Evolutionary conservation across 2,888 invertebrate species (phyloP).

Genomic region (Pherbina coryleti): DNA sequence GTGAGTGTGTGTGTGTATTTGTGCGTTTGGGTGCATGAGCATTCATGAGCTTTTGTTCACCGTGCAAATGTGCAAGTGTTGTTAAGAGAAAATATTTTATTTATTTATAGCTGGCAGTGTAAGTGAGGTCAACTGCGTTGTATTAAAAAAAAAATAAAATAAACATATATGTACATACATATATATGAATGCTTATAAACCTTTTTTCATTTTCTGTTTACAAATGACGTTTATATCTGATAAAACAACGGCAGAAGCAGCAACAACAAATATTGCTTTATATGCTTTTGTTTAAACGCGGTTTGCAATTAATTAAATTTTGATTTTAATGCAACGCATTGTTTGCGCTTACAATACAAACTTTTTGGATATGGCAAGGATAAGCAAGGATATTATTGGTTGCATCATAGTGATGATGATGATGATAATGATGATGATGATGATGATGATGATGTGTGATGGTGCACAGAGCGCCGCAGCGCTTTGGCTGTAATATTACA

Average conservation of each 20-base stretch:
- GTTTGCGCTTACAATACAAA: background rate
- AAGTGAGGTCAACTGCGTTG: slow-evolving; percentile 2
- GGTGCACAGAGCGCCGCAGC: no score
- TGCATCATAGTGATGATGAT: background rate
- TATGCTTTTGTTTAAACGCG: background rate
- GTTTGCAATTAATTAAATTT: slow-evolving; percentile 20
- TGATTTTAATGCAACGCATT: slow-evolving; percentile 5
- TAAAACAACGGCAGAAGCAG: background rate
- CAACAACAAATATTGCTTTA: background rate
- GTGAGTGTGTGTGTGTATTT: no score
- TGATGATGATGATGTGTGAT: background rate
- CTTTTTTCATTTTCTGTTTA: background rate
- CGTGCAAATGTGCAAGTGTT: background rate
- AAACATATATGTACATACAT: no score
- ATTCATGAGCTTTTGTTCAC: background rate
- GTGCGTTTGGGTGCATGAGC: background rate
- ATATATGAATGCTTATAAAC: background rate
- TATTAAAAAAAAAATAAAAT: no score
- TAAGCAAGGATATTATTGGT: background rate
- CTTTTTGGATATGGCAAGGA: background rate
- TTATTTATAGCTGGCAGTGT: background rate
- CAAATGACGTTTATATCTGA: background rate
- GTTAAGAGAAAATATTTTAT: background rate
- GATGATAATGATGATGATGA: background rate
- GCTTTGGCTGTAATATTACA: no score